Percentiles rank a stretch among this genome's conserved stretches.
Evolutionary conservation across 1,140 invertebrate species (phyloP).

Genomic region (Lutraria rhynchaena): DNA sequence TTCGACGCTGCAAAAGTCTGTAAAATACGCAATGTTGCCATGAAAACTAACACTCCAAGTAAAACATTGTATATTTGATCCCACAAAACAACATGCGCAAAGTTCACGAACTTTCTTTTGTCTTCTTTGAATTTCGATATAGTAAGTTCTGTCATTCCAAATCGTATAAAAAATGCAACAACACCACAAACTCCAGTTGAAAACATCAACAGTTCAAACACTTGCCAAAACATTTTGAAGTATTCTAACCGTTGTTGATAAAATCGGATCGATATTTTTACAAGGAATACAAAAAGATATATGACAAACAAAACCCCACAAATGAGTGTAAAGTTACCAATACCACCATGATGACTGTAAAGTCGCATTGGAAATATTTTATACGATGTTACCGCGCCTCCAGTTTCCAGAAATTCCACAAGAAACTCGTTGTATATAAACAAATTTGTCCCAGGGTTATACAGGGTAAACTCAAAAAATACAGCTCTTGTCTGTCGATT

Average conservation of each 20-base stretch:
- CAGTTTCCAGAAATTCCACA: constrained; percentile 83
- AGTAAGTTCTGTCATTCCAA: constrained; percentile 11
- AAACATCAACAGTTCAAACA: constrained; percentile 45
- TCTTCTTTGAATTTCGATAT: constrained; percentile 49
- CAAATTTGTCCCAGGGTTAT: constrained; percentile 81
- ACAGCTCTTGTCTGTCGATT: constrained; percentile 83
- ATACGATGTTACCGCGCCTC: constrained; percentile 69
- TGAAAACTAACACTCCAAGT: constrained; percentile 53
- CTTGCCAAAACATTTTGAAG: constrained; percentile 62
- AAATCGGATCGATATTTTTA: constrained; percentile 27
- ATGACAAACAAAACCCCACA: constrained; percentile 50
- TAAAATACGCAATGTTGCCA: constrained; percentile 56
- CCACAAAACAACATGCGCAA: constrained; percentile 62
- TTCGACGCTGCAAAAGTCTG: constrained; percentile 57
- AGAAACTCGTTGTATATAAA: constrained; percentile 67
- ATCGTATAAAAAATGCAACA: constrained; percentile 21
- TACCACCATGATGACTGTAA: constrained; percentile 41
- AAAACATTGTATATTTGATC: constrained; percentile 39
- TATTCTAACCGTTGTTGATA: constrained; percentile 15
- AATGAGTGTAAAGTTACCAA: constrained; percentile 31
- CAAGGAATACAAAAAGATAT: constrained; percentile 39
- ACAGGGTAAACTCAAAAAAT: constrained; percentile 84
- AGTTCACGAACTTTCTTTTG: constrained; percentile 58
- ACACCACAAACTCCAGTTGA: neutral
- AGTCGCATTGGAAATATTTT: constrained; percentile 61